Evolutionary conservation across 2,113 vertebrate genomes (phyloP), one percentile per base, ranked within the genome.

Genomic region (Mus spicilegus): DNA sequence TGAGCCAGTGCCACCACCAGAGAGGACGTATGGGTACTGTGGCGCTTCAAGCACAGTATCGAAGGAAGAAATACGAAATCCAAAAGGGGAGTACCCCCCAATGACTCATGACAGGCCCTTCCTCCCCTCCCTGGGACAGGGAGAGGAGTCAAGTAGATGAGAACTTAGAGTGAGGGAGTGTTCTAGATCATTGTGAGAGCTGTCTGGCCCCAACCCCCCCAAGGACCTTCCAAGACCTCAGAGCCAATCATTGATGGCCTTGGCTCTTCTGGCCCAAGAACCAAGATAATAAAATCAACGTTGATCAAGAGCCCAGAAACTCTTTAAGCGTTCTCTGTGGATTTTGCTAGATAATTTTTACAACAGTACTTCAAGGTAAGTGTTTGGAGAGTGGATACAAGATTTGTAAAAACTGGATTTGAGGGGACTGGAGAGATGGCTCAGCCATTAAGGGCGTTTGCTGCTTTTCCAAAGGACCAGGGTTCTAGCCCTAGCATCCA

Each of bases 171-270:
- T 12, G 63, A 95, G 73, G 24, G 77, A 96, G 63, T 82, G 73
- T 98, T 97, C 97, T 87, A 97, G 86, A n/a, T 96, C 97, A 98
- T 97, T 98, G 96, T 98, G 97, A 97, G 97, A 85, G 39, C 87
- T 90, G 20, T 42, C 82, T 49, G 28, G 81, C 85, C 90, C 92
- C 93, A 95, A 85, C 85, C 90, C 96, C 96, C 80, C 61, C 72
- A 0, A 86, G 75, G 94, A 69, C 87, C 87, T 92, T 72, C 54
- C 67, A 58, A 49, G 51, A 78, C 20, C 78, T 49, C 1, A 2
- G 56, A 96, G 46, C 81, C 90, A 80, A 78, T 77, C 70, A 26
- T 16, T 42, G 56, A 33, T 0, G 0, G 22, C 20, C 54, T 89
- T 3, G 30, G 16, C 36, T 14, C 16, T 86, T 30, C 77, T 67